Evolutionary conservation across 2,797 vertebrate species (phyloP), one percentile per base, ranked within the genome.

Genomic region (Clarias platycephalus): DNA sequence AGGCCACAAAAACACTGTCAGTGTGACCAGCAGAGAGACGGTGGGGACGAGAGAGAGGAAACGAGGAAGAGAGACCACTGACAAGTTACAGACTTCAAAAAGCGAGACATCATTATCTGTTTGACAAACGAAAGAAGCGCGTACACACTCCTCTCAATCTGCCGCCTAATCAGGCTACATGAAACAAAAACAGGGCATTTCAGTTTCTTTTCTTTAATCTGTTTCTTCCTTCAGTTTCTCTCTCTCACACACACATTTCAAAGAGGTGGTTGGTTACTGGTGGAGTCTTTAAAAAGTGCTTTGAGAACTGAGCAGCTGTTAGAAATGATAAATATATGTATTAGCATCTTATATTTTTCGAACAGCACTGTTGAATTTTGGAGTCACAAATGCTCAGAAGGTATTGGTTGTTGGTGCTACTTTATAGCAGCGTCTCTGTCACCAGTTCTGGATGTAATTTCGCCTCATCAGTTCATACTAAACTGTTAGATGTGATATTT

Each of bases 1-100:
- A 93, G 94, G 94, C 94, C 93, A 92, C 93, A 93, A 95, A 26
- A 93, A 92, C 89, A 92, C 90, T 93, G 94, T 93, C 94, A 92
- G 93, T 94, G 93, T 94, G 85, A 82, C 64, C 58, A 63, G 62
- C 57, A 79, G 84, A 49, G 83, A 82, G 70, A 66, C 53, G 26
- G 78, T 26, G 70, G 64, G 83, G 49, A 64, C 5, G 31, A 81
- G 66, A 72, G 62, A 22, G 66, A 49, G 58, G 63, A 77, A 75
- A 62, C 1, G 74, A 82, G 20, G 58, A 37, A 78, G 53, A 86
- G 37, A 85, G 20, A 1, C 37, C 40, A 37, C 57, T 86, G 85
- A 87, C 76, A 81, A 81, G 80, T 71, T 82, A 84, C 83, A 72
- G 28, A 70, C 77, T 82, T 67, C 70, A 40, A 79, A 82, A 85